These are phyloP conservation scores for Lycodopsis pacificus DNA, from an alignment of 2,797 vertebrate species.

Conservation along the genomic window DNA sequence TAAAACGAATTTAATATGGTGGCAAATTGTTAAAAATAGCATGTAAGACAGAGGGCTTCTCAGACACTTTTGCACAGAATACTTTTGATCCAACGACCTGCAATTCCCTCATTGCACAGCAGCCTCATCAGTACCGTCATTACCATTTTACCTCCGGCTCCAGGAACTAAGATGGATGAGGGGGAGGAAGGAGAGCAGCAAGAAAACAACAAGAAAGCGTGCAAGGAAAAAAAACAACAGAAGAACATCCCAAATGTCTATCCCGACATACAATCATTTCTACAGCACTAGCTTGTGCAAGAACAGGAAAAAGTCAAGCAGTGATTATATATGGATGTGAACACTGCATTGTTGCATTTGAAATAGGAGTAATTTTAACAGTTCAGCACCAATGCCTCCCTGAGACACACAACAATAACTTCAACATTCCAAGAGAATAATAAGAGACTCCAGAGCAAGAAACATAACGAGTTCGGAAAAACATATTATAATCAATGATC, in stretches of 20 bases:
- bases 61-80: constrained; percentile 41
- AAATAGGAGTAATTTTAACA: neutral
- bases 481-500: no score
- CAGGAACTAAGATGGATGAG: constrained; percentile 16
- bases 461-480: neutral
- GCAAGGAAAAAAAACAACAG: neutral
- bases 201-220: constrained; percentile 15
- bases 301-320: neutral
- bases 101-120: constrained; percentile 43
- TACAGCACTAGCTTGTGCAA: neutral
- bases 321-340: neutral
- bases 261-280: neutral
- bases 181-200: neutral
- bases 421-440: neutral
- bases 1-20: constrained; percentile 29
- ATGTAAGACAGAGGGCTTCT: constrained; percentile 57
- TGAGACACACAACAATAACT: constrained; percentile 12
- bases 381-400: neutral
- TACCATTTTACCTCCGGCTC: constrained; percentile 59
- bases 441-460: neutral
- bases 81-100: constrained; percentile 59
- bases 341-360: neutral
- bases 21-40: constrained; percentile 34
- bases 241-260: neutral
- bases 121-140: constrained; percentile 59